Evolutionary conservation across 2,888 invertebrate genomes (phyloP), one percentile per base, ranked within the genome.

Genomic region (Drosophila anomalipes): DNA sequence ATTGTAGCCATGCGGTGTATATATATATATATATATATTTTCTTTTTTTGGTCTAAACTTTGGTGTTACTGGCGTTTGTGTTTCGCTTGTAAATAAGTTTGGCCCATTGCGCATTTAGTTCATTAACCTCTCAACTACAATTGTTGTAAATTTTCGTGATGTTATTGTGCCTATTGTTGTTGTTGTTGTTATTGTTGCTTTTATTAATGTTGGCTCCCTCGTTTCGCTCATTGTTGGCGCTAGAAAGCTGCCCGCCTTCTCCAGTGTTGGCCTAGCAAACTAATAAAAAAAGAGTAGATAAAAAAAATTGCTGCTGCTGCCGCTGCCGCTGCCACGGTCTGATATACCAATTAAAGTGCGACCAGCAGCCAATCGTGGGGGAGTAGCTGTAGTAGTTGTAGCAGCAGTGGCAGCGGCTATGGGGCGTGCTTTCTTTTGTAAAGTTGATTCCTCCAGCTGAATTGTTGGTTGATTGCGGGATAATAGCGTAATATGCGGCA

Each of bases 21-120:
- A 39, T 53, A 3, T 37, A 0, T 52, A 2, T 59, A 44, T 57
- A 39, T 28, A 28, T 4, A 28, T 47, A 35, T 26, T 53, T 35
- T 41, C 57, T 59, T 39, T 33, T 47, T 53, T 58, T 28, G 61
- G 63, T 77, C 64, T 47, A 66, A 77, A 64, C 30, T 71, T 71
- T 70, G 57, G 28, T 63, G 59, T 68, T 52, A 69, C 35, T 74
- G 65, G 51, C 60, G 54, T 52, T 52, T 52, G 30, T 12, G 64
- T 47, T 58, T 56, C 12, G 68, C 64, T 77, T 71, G 74, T 84
- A 71, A 89, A 77, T 77, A 85, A 83, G 74, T 76, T 88, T 90
- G 86, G 90, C 86, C 87, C 87, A 85, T 88, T 90, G 90, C 89
- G 86, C 83, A 88, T 90, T 90, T 86, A 75, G 87, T 87, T 87